Base-by-base conservation (phyloP, 2,888 invertebrate species). In the Prosapia bicincta region DNA sequence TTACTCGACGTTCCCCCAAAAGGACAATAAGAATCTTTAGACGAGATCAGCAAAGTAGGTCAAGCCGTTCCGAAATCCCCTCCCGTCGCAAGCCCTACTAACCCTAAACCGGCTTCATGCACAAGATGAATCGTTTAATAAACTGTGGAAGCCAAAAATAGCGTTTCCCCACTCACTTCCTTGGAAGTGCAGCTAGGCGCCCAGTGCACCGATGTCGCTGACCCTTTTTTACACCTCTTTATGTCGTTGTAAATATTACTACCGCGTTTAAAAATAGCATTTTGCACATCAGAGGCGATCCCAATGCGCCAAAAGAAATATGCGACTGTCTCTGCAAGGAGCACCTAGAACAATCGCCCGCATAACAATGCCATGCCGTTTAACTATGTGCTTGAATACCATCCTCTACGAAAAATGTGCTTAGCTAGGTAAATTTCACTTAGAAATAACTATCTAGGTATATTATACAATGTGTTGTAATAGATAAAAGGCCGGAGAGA, bases 191-290 rank as follows among this genome's bases (percentile, higher is more conserved):
- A 54, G 20, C n/a, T 7, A 66, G 23, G 25, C 67, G 23, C 43
- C 65, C 23, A 23, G 54, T 28, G 25, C 68, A 23, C 54, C n/a
- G 67, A 26, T 20, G 74, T 74, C 69, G 68, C 26, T 69, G 74
- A 74, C 74, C 74, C 74, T 67, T 74, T 74, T 74, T 74, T 74
- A 69, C 69, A 28, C 69, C 69, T 74, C 74, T 74, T 74, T 69
- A 74, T 69, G 69, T 74, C 74, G 74, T 74, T 74, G 74, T 74
- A 74, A 74, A 74, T 74, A 74, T 69, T 54, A 54, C 54, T 54
- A 54, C 54, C 54, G 54, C 20, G 54, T 54, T 54, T 54, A 20
- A 54, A 54, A 54, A 54, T 54, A 54, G 54, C n/a, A 54, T 20
- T 54, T 54, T 20, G 54, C 54, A 54, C 54, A 54, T 54, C 54